These are phyloP conservation scores for Sebastes schlegelii DNA, from an alignment of 2,113 vertebrate genomes.

Conservation along the genomic window DNA sequence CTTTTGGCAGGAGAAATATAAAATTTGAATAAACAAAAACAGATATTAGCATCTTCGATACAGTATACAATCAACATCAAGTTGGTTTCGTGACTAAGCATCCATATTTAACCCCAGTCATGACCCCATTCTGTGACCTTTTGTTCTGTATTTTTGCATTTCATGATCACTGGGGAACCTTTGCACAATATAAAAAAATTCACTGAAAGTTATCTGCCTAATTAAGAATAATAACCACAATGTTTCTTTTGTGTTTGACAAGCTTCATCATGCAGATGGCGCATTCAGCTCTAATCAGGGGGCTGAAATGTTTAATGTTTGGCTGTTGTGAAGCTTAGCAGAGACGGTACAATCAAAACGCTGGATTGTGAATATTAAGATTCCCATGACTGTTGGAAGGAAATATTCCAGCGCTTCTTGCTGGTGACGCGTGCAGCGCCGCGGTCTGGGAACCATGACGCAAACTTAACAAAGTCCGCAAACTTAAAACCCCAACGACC, in stretches of 20 bases:
- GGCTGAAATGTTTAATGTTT: slow-evolving; percentile 36
- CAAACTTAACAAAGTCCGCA: slow-evolving; percentile 38
- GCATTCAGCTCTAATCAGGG: slow-evolving; percentile 39
- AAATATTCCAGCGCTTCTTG: slow-evolving; percentile 60
- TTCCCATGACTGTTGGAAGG: slow-evolving; percentile 67
- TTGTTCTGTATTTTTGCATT: background rate
- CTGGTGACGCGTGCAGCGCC: slow-evolving; percentile 51
- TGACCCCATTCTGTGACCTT: background rate
- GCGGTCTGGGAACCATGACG: slow-evolving; percentile 62
- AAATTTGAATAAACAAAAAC: background rate
- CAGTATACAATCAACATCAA: background rate
- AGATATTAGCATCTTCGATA: background rate
- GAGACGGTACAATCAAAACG: slow-evolving; percentile 40
- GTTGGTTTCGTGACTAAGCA: background rate
- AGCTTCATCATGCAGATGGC: slow-evolving; percentile 29
- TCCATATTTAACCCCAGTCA: background rate
- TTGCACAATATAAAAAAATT: background rate
- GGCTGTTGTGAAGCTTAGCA: slow-evolving; percentile 41
- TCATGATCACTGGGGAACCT: slow-evolving; percentile 6
- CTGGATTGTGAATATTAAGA: slow-evolving; percentile 63
- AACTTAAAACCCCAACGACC: slow-evolving; percentile 30
- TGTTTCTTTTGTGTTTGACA: slow-evolving; percentile 23
- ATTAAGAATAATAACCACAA: slow-evolving; percentile 26
- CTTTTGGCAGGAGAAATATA: background rate
- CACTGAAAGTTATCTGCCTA: slow-evolving; percentile 7